Evolutionary conservation across 1,140 invertebrate genomes (phyloP), one percentile per base, ranked within the genome.

Genomic region (Atta colombica): DNA sequence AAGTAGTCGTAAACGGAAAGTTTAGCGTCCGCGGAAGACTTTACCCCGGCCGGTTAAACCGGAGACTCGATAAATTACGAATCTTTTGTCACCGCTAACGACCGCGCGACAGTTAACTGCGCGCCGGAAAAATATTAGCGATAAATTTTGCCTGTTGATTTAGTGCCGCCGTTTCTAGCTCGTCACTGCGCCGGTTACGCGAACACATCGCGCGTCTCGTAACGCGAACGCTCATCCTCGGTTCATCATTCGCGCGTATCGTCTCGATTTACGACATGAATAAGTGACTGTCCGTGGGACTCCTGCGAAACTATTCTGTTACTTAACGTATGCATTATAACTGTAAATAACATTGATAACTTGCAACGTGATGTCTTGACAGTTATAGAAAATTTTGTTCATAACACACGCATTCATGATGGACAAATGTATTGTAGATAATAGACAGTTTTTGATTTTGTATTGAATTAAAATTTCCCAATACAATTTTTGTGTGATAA

Each of bases 41-140:
- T 53, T 85, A 55, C 72, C 58, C 55, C 53, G 18, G 66, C 45
- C 84, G 88, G 87, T 74, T 86, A 78, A 86, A 61, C 74, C 72
- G 85, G 75, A 88, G 86, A 89, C 88, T 89, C 90, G 87, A 86
- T 89, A 90, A 87, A 90, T 91, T 88, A 72, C 87, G 68, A 85
- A 80, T 86, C 90, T 87, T 91, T 91, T 91, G 90, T 91, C 89
- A 82, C 55, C 87, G 90, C 90, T 91, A 91, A 91, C 89, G 90
- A 91, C 90, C 90, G 53, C 78, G 69, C 78, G 90, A 91, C 90
- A 90, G 89, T 91, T 91, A 91, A 90, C 90, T 86, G 89, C 89
- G 35, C 74, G 53, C 16, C 8, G 87, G 89, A 77, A 89, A 91
- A 90, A 91, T 91, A 91, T 91, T 91, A 90, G 89, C 90, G 89